Evolutionary conservation across 2,797 vertebrate genomes (phyloP), one percentile per base, ranked within the genome.

Genomic region (Enteromius thamalakanensis): DNA sequence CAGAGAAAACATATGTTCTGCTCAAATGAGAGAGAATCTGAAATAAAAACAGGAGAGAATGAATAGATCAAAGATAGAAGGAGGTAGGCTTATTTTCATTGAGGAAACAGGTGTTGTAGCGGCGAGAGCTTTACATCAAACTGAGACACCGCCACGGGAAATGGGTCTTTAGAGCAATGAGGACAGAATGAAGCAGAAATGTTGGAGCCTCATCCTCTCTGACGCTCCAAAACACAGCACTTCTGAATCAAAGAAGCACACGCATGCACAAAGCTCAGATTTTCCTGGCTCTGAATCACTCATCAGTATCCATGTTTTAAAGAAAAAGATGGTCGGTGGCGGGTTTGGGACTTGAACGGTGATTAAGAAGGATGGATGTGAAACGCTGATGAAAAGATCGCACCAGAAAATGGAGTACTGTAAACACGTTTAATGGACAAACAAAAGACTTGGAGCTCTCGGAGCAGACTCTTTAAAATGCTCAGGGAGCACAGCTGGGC

Each of bases 101-200:
- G 65, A 72, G 74, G 80, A 89, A 91, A 89, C 88, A 92, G 92
- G 90, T 92, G 90, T 87, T 86, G 81, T 75, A 87, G 65, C 76
- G 90, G 89, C 87, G 90, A 89, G 91, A 92, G 91, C 91, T 80
- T 85, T 83, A 37, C 67, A 77, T 83, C 84, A 85, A 80, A 77
- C 68, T n/a, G 82, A 91, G 88, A 84, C 84, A 87, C 70, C 67
- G 32, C 88, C 82, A 84, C 71, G 85, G 75, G 87, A 82, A 89
- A 88, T 84, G 67, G 74, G 76, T 88, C 85, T 49, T 83, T 88
- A 89, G 62, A 72, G 69, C 45, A 68, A 78, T 12, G 26, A 74
- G 70, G 79, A 81, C 49, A 75, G 51, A 60, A 72, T 8, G 4
- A 29, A 45, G 79, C 51, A 21, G 71, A 75, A 67, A 68, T 65